Evolutionary conservation across 1,140 invertebrate species (phyloP).

Genomic region (Meloidogyne floridensis): DNA sequence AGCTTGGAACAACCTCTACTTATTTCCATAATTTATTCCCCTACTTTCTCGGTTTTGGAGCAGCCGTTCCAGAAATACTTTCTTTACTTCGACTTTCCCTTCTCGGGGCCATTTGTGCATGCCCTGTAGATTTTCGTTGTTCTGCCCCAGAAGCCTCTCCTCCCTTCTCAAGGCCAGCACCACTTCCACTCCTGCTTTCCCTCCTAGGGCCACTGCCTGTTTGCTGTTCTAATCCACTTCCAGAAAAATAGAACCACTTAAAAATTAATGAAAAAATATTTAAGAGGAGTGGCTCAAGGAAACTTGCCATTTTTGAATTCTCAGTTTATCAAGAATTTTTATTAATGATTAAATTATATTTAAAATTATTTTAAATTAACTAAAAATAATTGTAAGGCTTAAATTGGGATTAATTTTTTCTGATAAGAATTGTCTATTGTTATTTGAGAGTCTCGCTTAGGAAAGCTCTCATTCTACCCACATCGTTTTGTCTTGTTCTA

Average conservation of each 20-base stretch:
- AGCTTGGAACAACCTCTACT: too few species aligned
- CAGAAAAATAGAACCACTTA: not conserved
- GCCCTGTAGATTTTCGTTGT: not conserved
- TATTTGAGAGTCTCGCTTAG: too few species aligned
- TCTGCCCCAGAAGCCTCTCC: not conserved
- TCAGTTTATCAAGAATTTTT: not conserved
- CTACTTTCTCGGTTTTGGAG: not conserved
- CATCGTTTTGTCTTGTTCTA: too few species aligned
- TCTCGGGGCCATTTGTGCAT: slow-evolving; percentile 2
- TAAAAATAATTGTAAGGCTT: too few species aligned
- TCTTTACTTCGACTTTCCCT: not conserved
- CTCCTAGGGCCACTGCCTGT: not conserved
- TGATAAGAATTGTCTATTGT: too few species aligned
- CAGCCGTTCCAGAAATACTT: not conserved
- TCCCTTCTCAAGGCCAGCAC: not conserved
- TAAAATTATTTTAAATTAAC: too few species aligned
- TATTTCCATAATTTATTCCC: not conserved
- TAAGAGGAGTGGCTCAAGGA: not conserved
- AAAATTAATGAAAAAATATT: not conserved
- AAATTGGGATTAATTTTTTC: too few species aligned
- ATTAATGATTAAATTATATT: too few species aligned
- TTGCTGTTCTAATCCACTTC: slow-evolving; percentile 4
- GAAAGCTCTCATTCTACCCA: too few species aligned
- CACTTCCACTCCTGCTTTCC: slow-evolving; percentile 14
- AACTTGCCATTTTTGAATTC: not conserved